These are phyloP conservation scores for Luscinia megarhynchos DNA, from an alignment of 2,797 vertebrate species.

Conservation along the genomic window DNA sequence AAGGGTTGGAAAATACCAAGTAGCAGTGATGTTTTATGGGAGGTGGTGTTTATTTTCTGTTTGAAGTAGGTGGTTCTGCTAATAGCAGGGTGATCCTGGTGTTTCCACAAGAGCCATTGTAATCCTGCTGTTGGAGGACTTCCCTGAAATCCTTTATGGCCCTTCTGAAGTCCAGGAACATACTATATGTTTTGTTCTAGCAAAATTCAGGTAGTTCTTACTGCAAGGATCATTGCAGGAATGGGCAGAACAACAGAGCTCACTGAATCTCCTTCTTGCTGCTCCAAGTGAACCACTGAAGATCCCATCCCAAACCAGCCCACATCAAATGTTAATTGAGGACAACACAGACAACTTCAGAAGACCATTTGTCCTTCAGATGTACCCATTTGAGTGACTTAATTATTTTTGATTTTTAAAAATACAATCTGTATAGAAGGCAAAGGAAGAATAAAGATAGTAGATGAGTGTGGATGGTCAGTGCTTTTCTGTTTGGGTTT, in stretches of 20 bases:
- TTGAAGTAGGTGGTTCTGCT: background rate
- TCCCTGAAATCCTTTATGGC: background rate
- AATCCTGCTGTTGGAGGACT: background rate
- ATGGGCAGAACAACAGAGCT: background rate
- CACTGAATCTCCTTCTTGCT: background rate
- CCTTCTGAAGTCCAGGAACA: background rate
- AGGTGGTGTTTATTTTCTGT: background rate
- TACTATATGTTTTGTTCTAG: background rate
- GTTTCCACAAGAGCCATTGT: background rate
- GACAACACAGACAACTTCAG: background rate
- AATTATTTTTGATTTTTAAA: background rate
- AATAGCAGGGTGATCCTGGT: background rate
- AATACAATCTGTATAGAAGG: background rate
- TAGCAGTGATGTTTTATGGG: background rate
- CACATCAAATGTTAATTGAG: background rate
- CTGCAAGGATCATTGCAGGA: conserved; percentile 2
- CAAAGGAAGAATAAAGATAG: background rate
- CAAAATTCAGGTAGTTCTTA: background rate
- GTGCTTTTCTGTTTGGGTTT: background rate
- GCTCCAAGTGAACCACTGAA: background rate
- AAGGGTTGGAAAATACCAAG: background rate
- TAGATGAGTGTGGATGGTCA: background rate
- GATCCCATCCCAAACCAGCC: background rate
- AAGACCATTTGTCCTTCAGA: background rate
- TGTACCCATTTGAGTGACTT: background rate